phyloP scores from a whole-genome alignment of 2,797 vertebrate species.

The Acomys russatus region DNA sequence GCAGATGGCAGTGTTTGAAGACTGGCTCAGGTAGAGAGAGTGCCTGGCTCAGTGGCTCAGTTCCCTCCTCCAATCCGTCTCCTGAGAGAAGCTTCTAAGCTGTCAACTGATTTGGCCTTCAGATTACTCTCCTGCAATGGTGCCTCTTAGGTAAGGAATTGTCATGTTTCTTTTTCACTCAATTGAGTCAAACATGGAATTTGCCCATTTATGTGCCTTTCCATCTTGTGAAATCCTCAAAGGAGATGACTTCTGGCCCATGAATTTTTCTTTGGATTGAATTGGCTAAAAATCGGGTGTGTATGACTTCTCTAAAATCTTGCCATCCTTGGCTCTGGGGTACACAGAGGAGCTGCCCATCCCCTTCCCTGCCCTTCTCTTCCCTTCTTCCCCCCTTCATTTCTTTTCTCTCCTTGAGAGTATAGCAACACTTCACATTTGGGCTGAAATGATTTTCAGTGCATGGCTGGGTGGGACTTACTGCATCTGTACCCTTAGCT shows the following conservation, averaged over 20 bases:
- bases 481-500: background rate
- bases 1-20: slow-evolving; percentile 51
- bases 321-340: background rate
- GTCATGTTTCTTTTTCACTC: slow-evolving; percentile 4
- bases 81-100: background rate
- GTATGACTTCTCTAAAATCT: background rate
- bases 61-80: background rate
- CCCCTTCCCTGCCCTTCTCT: fast-evolving
- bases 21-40: background rate
- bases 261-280: slow-evolving; percentile 32
- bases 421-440: background rate
- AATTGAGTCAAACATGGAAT: background rate
- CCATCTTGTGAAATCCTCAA: background rate
- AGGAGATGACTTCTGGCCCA: background rate
- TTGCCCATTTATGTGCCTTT: background rate
- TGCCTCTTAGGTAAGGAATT: background rate
- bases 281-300: background rate
- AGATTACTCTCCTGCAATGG: slow-evolving; percentile 30
- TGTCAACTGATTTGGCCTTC: background rate
- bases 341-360: background rate
- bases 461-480: background rate
- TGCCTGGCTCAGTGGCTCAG: slow-evolving; percentile 17
- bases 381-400: no score
- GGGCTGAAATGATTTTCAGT: background rate
- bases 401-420: background rate